Base-by-base conservation (phyloP, 2,797 vertebrate species). In the Trachurus trachurus region DNA sequence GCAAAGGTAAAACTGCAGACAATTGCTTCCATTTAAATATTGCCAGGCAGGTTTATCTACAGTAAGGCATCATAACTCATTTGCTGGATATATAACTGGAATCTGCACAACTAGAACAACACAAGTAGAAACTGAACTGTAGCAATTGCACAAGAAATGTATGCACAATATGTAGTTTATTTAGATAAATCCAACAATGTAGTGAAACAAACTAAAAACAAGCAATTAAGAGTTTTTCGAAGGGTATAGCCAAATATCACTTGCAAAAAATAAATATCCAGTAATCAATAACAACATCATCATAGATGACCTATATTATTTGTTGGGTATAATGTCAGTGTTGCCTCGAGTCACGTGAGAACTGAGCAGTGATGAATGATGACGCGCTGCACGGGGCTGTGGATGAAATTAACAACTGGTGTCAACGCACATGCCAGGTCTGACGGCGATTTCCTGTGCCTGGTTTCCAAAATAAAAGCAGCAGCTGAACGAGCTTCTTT, bases 301-400 rank as follows among this genome's bases (percentile, higher is more conserved):
- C 7, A 40, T 22, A 21, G 50, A 12, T 59, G 0, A 6, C 45
- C 13, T 44, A 19, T 19, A 47, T 47, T 19, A 26, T 63, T 17
- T 52, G 34, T 11, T 49, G 4, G 50, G 9, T 66, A 12, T 61
- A 34, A 58, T 66, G 4, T 77, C 77, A 71, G 13, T 34, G 16
- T 67, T n/a, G 63, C 53, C 62, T 73, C 44, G 67, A 66, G 85
- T 94, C 91, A 94, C 89, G 83, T 91, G 91, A 85, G 62, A 34
- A 42, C 34, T 65, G 83, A 80, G 87, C 63, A 34, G 61, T 17
- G 78, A 80, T 26, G 78, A 59, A 63, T 11, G 71, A 71, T 91
- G 91, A 94, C 90, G 88, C 76, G 69, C 66, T 29, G 22, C 61
- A 57, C 59, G 37, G 49, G 49, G 72, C 78, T 71, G 80, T 73